Conservation (phyloP, 1,140 invertebrate genomes). For the Drosophila seguyi region DNA sequence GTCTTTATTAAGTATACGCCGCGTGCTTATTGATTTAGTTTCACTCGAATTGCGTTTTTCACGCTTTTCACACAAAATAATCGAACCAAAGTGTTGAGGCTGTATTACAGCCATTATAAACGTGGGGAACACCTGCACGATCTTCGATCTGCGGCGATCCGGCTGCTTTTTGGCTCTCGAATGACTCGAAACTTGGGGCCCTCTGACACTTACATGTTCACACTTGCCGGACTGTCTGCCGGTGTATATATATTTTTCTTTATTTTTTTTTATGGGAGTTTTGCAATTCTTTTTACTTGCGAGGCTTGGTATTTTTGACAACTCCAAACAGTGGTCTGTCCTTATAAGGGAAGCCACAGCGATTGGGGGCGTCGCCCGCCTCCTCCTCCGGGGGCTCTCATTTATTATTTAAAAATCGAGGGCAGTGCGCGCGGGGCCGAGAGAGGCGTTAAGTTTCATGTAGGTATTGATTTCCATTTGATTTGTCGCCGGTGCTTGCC, state of each 20-base stretch:
- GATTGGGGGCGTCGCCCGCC: slow-evolving; percentile 50
- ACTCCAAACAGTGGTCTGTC: slow-evolving; percentile 57
- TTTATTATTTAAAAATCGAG: slow-evolving; percentile 40
- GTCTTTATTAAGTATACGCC: slow-evolving; percentile 77
- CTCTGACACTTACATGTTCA: slow-evolving; percentile 70
- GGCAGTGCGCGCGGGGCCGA: slow-evolving; percentile 32
- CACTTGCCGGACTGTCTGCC: slow-evolving; percentile 49
- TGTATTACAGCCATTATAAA: slow-evolving; percentile 3
- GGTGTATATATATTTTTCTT: not conserved
- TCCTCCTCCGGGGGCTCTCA: slow-evolving; percentile 19
- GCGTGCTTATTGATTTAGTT: slow-evolving; percentile 78
- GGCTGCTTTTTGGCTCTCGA: slow-evolving; percentile 35
- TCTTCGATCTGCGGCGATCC: slow-evolving; percentile 11
- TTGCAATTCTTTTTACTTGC: slow-evolving; percentile 64
- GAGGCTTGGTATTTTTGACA: slow-evolving; percentile 67
- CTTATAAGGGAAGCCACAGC: slow-evolving; percentile 51
- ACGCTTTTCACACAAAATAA: slow-evolving; percentile 46
- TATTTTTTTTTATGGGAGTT: slow-evolving; percentile 24
- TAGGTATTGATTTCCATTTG: slow-evolving; percentile 83
- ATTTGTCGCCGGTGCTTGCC: slow-evolving; percentile 59
- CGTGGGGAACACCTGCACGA: slow-evolving; percentile 67
- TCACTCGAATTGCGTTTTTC: slow-evolving; percentile 57
- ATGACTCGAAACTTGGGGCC: slow-evolving; percentile 36
- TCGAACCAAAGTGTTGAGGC: slow-evolving; percentile 2
- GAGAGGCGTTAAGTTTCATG: slow-evolving; percentile 72